Base-by-base conservation (phyloP, 2,888 invertebrate genomes). In the Lamellibrachia columna region DNA sequence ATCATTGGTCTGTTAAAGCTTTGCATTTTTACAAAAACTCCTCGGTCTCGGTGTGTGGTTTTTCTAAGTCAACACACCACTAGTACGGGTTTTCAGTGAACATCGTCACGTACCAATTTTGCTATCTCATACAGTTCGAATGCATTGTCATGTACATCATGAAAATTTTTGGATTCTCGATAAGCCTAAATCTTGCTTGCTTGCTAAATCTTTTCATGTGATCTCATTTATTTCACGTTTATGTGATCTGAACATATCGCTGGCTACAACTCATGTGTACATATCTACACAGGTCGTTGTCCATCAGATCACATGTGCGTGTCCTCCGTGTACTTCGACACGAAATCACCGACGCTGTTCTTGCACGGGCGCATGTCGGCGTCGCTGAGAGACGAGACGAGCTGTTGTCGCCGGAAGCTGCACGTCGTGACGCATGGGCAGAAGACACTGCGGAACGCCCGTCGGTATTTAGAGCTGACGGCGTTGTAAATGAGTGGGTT, bases 401-500 rank as follows among this genome's bases (percentile, higher is more conserved):
- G 75, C n/a, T 75, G 75, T 75, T 75, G 75, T n/a, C 75, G 75
- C 75, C 75, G 75, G 75, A 75, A 15, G 22, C 2, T 75, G 22
- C 22, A 15, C 6, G 75, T 22, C 3, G 15, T 75, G 75, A 22
- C 75, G 75, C 75, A 91, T 91, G 91, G 91, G 53, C 91, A 91
- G 91, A 91, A 91, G 53, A 53, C 91, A 53, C 53, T 53, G 6
- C 52, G 52, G 53, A 91, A 91, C 7, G 91, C 91, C 15, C 22
- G 91, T 91, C 91, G 52, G n/a, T 91, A 91, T n/a, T 53, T 91
- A 22, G 91, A 22, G 91, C 91, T 91, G 53, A 91, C 91, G 15
- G 91, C 91, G 52, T 53, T 53, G n/a, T 91, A 91, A n/a, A 91
- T 91, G 1, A 91, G 52, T 22, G 91, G 91, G 53, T 91, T 91